Percentiles rank a stretch among this genome's conserved stretches.
These are phyloP conservation scores for Odontophorus gujanensis DNA, from an alignment of 2,113 vertebrate species.

Conservation along the genomic window DNA sequence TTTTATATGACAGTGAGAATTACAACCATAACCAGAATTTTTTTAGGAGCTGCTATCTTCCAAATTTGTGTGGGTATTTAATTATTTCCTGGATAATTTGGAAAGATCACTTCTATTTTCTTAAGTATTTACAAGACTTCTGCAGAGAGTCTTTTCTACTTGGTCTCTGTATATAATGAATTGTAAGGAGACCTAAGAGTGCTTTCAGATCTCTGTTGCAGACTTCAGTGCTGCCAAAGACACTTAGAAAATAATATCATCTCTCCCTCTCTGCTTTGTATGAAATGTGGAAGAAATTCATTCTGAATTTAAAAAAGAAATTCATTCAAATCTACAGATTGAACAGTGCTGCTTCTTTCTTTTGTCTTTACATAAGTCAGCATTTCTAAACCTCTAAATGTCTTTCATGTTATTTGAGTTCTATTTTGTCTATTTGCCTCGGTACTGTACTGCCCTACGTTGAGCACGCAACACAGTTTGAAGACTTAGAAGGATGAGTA, in stretches of 20 bases:
- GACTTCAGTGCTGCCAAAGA: not conserved
- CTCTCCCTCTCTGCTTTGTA: not conserved
- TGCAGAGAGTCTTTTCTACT: not conserved
- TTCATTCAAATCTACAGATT: not conserved
- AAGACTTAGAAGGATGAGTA: not conserved
- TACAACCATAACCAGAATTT: not conserved
- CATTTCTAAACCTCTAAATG: not conserved
- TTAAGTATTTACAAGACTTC: not conserved
- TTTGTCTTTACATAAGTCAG: not conserved
- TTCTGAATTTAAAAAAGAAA: not conserved
- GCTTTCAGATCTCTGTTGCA: not conserved
- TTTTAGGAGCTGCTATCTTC: not conserved
- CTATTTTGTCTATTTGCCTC: not conserved
- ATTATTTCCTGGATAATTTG: not conserved
- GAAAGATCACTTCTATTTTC: not conserved
- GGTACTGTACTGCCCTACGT: not conserved
- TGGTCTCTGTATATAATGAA: not conserved
- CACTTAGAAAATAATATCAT: not conserved
- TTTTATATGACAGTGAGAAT: not conserved
- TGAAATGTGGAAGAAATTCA: not conserved
- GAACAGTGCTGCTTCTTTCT: not conserved
- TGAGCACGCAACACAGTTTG: not conserved
- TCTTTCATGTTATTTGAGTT: not conserved
- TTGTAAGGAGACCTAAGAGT: not conserved
- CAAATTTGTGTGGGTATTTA: not conserved